A percentile compares a stretch with the other conserved stretches of the same genome.
These are phyloP conservation scores for Xiphophorus couchianus DNA, from an alignment of 2,113 vertebrate genomes.

Conservation along the genomic window DNA sequence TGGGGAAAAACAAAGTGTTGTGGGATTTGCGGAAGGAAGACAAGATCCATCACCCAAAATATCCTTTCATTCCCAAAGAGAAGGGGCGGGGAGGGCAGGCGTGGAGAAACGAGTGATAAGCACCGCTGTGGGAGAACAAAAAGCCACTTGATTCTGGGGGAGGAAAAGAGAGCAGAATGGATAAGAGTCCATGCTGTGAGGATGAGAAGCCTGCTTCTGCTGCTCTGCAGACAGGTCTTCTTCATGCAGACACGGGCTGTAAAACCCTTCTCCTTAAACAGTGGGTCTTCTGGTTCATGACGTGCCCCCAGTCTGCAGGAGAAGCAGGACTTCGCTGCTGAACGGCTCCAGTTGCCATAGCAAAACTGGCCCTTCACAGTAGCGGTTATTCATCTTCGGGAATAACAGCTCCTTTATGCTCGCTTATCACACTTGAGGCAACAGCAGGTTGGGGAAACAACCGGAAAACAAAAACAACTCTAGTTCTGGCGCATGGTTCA, in stretches of 20 bases:
- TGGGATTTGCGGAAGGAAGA: constrained; percentile 33
- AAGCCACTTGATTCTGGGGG: constrained; percentile 70
- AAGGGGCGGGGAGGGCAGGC: constrained; percentile 29
- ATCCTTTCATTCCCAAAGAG: constrained; percentile 48
- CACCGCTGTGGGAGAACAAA: constrained; percentile 69
- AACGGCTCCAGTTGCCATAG: constrained; percentile 45
- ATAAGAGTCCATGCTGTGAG: constrained; percentile 46
- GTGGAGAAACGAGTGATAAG: constrained; percentile 72
- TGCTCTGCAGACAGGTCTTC: constrained; percentile 50
- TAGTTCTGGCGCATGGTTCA: background rate
- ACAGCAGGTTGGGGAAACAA: constrained; percentile 39
- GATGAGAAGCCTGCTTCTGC: constrained; percentile 45
- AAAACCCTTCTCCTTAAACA: constrained; percentile 35
- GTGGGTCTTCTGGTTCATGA: constrained; percentile 27
- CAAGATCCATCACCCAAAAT: constrained; percentile 46
- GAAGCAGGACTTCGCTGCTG: constrained; percentile 22
- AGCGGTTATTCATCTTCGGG: constrained; percentile 21
- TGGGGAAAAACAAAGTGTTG: constrained; percentile 15
- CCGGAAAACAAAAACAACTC: constrained; percentile 10
- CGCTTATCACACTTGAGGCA: constrained; percentile 20
- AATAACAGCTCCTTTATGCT: constrained; percentile 18
- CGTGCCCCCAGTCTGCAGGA: constrained; percentile 23
- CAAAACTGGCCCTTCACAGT: constrained; percentile 28
- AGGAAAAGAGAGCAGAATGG: constrained; percentile 42
- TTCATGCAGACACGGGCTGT: constrained; percentile 28